phyloP scores from a whole-genome alignment of 37 sponge, comb jelly and placozoan genomes.

The Halichondria panicea region DNA sequence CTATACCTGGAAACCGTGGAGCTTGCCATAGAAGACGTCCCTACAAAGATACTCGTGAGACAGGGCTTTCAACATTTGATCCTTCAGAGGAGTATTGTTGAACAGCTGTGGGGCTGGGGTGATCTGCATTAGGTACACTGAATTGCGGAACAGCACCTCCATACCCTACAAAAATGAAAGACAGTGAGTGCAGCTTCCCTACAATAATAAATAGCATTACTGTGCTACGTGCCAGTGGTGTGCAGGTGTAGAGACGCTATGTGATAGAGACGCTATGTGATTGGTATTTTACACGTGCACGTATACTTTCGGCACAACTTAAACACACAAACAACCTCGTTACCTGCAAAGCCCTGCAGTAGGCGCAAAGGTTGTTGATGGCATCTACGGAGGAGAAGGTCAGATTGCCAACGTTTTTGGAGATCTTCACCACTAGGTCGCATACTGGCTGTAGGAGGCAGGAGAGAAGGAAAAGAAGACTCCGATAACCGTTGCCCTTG shows the following conservation, averaged over 20 bases:
- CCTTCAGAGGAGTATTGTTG: constrained; percentile 25
- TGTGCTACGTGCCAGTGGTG: too few relatives aligned
- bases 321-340: too few relatives aligned
- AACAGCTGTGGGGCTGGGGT: constrained; percentile 26
- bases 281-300: too few relatives aligned
- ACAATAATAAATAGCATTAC: neutral
- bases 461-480: constrained; percentile 42
- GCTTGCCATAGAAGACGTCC: constrained; percentile 75
- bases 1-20: constrained; percentile 75
- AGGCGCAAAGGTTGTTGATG: constrained; percentile 19
- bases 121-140: constrained; percentile 20
- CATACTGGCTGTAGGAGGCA: constrained; percentile 32
- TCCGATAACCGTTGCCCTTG: constrained; percentile 86
- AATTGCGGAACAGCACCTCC: constrained; percentile 2
- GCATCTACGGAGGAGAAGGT: constrained; percentile 19
- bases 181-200: neutral
- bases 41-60: constrained; percentile 40
- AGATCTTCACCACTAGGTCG: constrained; percentile 21
- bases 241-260: too few relatives aligned
- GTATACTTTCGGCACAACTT: too few relatives aligned
- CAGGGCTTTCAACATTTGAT: constrained; percentile 8
- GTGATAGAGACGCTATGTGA: too few relatives aligned
- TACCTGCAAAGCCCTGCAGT: constrained; percentile 54
- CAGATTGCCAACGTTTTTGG: constrained; percentile 30
- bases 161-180: constrained; percentile 9